Conservation (phyloP, 2,797 vertebrate species). For the Sebastes iracundus region DNA sequence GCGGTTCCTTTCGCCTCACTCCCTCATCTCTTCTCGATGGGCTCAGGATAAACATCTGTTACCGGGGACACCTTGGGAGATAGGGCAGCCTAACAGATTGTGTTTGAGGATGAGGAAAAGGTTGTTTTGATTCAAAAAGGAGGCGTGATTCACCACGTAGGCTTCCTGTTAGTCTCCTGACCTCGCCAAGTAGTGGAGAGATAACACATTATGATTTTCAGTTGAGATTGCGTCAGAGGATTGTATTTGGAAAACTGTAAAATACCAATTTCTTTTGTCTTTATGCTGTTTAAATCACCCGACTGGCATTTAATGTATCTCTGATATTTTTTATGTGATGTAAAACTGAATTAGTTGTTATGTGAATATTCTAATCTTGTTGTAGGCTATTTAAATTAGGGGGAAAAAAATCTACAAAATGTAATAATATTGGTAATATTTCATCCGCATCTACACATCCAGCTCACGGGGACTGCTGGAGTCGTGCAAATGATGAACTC, state of each 20-base stretch:
- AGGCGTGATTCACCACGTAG: slow-evolving; percentile 57
- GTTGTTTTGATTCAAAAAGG: slow-evolving; percentile 70
- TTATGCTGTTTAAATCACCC: background rate
- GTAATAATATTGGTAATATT: slow-evolving; percentile 42
- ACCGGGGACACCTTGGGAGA: slow-evolving; percentile 61
- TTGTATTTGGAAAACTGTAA: slow-evolving; percentile 31
- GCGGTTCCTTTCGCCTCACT: slow-evolving; percentile 52
- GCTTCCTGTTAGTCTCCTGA: slow-evolving; percentile 67
- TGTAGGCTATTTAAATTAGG: slow-evolving; percentile 5
- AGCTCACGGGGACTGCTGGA: slow-evolving; percentile 25
- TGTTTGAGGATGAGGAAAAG: slow-evolving; percentile 70
- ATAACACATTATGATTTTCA: slow-evolving; percentile 48
- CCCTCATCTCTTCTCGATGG: slow-evolving; percentile 52
- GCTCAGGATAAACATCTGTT: slow-evolving; percentile 77
- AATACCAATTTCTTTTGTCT: slow-evolving; percentile 4
- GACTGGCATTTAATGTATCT: slow-evolving; percentile 21
- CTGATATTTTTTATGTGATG: slow-evolving; percentile 23
- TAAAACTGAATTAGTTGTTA: slow-evolving; percentile 17
- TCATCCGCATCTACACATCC: slow-evolving; percentile 30
- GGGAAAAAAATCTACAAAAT: background rate
- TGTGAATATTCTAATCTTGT: slow-evolving; percentile 31
- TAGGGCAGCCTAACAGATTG: slow-evolving; percentile 63
- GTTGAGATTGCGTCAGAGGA: slow-evolving; percentile 22
- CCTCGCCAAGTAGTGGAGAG: slow-evolving; percentile 32
- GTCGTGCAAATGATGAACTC: slow-evolving; percentile 44